A percentile compares a stretch with the other conserved stretches of the same genome.
phyloP scores from a whole-genome alignment of 37 sponge, comb jelly and placozoan species.

The Dysidea cf. avara region DNA sequence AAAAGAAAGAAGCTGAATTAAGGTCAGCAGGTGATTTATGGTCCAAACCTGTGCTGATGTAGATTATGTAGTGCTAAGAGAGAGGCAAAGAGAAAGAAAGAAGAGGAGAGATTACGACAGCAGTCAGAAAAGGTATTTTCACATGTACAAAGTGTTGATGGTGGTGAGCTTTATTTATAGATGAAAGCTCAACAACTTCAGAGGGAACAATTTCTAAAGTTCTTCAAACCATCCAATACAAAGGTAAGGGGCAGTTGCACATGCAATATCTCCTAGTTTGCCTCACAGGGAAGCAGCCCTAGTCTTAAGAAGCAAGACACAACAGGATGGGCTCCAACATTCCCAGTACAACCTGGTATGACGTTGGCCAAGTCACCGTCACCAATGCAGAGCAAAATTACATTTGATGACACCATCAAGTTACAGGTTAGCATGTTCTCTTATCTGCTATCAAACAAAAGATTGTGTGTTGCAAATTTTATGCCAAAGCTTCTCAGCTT shows the following conservation, averaged over 20 bases:
- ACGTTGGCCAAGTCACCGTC: constrained; percentile 33
- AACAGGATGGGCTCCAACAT: constrained; percentile 4
- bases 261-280: background rate
- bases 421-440: constrained; percentile 2
- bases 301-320: no score
- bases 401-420: constrained; percentile 30
- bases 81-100: constrained; percentile 53
- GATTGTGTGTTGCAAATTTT: no score
- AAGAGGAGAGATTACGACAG: constrained; percentile 22
- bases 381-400: constrained; percentile 9
- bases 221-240: constrained; percentile 34
- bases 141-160: background rate
- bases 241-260: constrained; percentile 13
- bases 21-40: no score
- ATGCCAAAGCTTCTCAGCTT: no score
- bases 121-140: background rate
- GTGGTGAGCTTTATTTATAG: constrained; percentile 1
- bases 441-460: no score
- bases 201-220: constrained; percentile 26
- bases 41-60: no score
- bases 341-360: constrained; percentile 40
- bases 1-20: constrained; percentile 23
- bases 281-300: background rate
- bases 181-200: constrained; percentile 31
- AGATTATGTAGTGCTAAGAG: constrained; percentile 22